Base-by-base conservation (phyloP, 37 sponge, comb jelly and placozoan genomes). In the Chondrosia reniformis region DNA sequence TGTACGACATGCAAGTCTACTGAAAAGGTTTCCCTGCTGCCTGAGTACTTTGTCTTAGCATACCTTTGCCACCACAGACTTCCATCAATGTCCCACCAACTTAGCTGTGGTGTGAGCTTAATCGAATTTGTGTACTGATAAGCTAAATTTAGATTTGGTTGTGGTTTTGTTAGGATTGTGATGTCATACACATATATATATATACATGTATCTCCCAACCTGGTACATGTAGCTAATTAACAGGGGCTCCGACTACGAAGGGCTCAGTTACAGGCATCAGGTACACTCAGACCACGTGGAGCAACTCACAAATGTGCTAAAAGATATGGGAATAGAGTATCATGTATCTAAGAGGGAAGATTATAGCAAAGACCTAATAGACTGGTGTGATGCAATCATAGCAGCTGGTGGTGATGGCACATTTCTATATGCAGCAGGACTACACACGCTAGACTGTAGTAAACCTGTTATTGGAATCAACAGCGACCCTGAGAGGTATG, bases 371-470 rank as follows among this genome's bases (percentile, higher is more conserved):
- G 92, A 84, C 4, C 92, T 81, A 63, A 77, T 91, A 46, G 57
- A 57, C 37, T 94, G 93, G 93, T 81, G 77, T 21, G 91, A 94
- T 67, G 61, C 75, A 27, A 46, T 94, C n/a, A 30, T 94, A 30
- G 41, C 95, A 63, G 92, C 88, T 33, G 94, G 94, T 10, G 90
- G 93, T 21, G 93, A 93, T 55, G 93, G 93, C 33, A 93, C 80
- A 32, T 85, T 89, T 71, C 81, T 93, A n/a, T 80, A 32, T 41
- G 75, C 83, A 33, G 84, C 93, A 0, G 75, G 87, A 19, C 81
- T 77, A 31, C 72, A 89, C 19, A 33, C 33, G 22, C n/a, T n/a
- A n/a, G 52, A 66, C 33, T 27, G 72, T 30, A 75, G 82, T 27
- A 89, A 89, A 42, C 76, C 81, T 21, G 77, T 93, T 0, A 64